A percentile compares a stretch with the other conserved stretches of the same genome.
Conservation (phyloP, 2,797 vertebrate species). For the Sylvilagus floridanus region DNA sequence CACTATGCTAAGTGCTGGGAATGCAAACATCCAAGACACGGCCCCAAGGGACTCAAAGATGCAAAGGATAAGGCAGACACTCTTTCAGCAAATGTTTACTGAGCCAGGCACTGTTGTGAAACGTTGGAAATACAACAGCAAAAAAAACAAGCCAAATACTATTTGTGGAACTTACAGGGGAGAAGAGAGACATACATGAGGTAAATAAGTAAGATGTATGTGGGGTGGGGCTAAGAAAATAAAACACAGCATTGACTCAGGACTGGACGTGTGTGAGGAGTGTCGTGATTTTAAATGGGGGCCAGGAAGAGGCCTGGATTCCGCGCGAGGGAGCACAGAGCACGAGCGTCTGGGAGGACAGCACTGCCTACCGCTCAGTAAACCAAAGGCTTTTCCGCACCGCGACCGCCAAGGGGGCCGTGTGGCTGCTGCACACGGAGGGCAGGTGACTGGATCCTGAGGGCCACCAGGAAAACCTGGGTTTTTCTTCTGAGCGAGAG, state of each 20-base stretch:
- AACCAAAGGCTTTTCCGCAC: not conserved
- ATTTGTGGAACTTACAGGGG: not conserved
- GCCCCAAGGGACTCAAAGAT: not conserved
- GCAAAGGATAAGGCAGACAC: not conserved
- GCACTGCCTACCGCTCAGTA: accelerated
- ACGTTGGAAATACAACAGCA: not conserved
- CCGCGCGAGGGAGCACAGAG: not conserved
- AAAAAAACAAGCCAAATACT: not conserved
- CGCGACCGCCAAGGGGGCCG: not conserved
- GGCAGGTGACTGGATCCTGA: not conserved
- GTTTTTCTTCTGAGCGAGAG: not conserved
- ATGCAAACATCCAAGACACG: not conserved
- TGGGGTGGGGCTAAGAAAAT: not conserved
- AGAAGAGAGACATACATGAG: not conserved
- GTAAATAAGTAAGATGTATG: not conserved
- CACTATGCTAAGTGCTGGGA: too few relatives aligned
- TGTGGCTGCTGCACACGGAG: not conserved
- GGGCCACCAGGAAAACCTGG: not conserved
- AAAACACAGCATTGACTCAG: not conserved
- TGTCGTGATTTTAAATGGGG: not conserved
- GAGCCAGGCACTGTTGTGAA: not conserved
- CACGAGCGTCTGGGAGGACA: not conserved
- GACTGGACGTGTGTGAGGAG: not conserved
- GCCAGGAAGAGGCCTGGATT: not conserved
- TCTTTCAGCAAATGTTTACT: not conserved